Conservation (phyloP, 2,888 invertebrate species). For the Ennomos fuscantarius region DNA sequence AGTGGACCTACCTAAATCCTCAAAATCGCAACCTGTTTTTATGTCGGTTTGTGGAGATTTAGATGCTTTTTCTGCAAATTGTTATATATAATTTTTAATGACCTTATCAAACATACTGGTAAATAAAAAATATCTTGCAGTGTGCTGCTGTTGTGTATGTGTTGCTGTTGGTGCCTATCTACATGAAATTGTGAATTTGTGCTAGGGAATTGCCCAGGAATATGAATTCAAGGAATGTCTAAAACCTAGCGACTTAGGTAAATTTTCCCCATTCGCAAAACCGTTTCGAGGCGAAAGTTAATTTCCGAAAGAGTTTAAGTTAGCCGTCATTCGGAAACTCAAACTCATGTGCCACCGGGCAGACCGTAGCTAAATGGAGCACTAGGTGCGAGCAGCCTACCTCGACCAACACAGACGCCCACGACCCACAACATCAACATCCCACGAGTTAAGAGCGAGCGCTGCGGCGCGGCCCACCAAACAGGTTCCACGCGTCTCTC, state of each 20-base stretch:
- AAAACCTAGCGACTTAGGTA: too few relatives aligned
- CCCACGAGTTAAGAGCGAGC: constrained; percentile 17
- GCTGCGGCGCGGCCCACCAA: constrained; percentile 52
- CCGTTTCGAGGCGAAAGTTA: constrained; percentile 15
- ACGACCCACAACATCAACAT: constrained; percentile 27
- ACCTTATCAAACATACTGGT: too few relatives aligned
- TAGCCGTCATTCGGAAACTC: too few relatives aligned
- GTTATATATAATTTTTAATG: constrained; percentile 28
- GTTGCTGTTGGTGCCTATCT: too few relatives aligned
- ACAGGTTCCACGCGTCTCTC: constrained; percentile 83
- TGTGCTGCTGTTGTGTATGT: too few relatives aligned
- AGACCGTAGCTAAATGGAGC: constrained; percentile 17
- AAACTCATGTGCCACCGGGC: too few relatives aligned
- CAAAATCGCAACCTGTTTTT: constrained; percentile 79
- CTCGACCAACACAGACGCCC: constrained; percentile 63
- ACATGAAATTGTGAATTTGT: too few relatives aligned
- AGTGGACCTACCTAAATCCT: constrained; percentile 75
- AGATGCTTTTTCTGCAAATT: constrained; percentile 44
- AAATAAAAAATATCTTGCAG: too few relatives aligned
- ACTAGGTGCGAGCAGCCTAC: constrained; percentile 47
- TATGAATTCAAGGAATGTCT: too few relatives aligned
- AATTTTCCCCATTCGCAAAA: neutral
- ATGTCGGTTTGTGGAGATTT: constrained; percentile 52
- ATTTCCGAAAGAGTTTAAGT: constrained; percentile 19
- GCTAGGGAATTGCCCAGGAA: too few relatives aligned